phyloP scores from a whole-genome alignment of 2,888 invertebrate species.

The Junonia oenone region DNA sequence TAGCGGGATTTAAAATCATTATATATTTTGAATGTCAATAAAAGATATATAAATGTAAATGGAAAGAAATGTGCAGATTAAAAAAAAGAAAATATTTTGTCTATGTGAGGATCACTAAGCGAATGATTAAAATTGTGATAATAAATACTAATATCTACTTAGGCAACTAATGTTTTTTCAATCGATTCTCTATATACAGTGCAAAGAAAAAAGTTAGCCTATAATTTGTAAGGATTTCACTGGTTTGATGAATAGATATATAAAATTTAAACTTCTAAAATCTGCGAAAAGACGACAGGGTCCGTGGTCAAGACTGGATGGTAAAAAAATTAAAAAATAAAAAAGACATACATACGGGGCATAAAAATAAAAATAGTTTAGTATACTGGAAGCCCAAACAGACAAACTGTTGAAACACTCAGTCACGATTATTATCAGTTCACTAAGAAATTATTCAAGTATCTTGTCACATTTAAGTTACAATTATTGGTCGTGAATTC shows the following conservation, averaged over 20 bases:
- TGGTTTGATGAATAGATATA: constrained; percentile 44
- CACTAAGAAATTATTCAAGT: constrained; percentile 69
- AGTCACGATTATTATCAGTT: constrained; percentile 72
- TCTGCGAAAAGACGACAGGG: constrained; percentile 13
- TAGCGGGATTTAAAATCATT: background rate
- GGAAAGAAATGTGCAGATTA: background rate
- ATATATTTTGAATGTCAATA: background rate
- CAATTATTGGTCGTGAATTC: constrained; percentile 77
- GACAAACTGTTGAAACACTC: constrained; percentile 72
- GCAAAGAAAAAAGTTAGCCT: constrained; percentile 48
- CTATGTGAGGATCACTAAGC: constrained; percentile 11
- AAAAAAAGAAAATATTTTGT: constrained; percentile 6
- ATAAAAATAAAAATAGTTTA: constrained; percentile 57
- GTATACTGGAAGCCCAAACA: constrained; percentile 76
- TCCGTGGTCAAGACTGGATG: constrained; percentile 20
- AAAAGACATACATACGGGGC: constrained; percentile 35
- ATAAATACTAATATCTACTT: constrained; percentile 65
- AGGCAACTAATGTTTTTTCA: constrained; percentile 48
- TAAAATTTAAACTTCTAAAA: constrained; percentile 8
- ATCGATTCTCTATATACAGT: constrained; percentile 58
- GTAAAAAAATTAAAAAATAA: constrained; percentile 29
- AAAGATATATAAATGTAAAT: constrained; percentile 5
- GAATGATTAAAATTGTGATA: constrained; percentile 39
- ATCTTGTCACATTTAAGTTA: constrained; percentile 67
- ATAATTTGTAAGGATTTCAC: constrained; percentile 47